Evolutionary conservation across 2,113 vertebrate genomes (phyloP), one percentile per base, ranked within the genome.

Genomic region (Phainopepla nitens): DNA sequence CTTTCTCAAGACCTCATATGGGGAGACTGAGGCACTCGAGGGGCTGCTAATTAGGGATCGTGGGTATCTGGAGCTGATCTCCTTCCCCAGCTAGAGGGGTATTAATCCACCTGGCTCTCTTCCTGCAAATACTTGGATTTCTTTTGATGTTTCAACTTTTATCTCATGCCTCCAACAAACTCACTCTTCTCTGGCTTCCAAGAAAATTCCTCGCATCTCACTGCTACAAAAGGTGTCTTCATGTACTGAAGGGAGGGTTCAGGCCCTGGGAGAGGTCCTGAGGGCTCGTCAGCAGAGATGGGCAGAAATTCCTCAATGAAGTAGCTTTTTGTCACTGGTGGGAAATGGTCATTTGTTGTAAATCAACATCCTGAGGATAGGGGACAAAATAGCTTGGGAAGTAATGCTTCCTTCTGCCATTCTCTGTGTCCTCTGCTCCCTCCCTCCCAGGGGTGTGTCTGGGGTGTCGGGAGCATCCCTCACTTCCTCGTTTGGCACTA

Each of bases 61-160:
- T 82, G 77, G 65, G 64, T 97, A 97, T 97, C 95, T 93, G 82
- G 80, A 93, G 70, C 57, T 91, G 94, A 97, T 97, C 96, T 96
- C 49, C 81, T 79, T 94, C 89, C 92, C 87, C 85, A 89, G 85
- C 77, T 96, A 92, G 92, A 95, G 53, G 41, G 85, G 82, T 92
- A 88, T 92, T 96, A 97, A 96, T 96, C 94, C 53, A 90, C 77
- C 45, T 8, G 0, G 12, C 76, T 92, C 79, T 78, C 69, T 94
- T 66, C 86, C 77, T 17, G 8, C 56, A 89, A 95, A 95, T 76
- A 78, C 82, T 94, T 83, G 53, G 82, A 33, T 90, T 96, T 85
- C 93, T 97, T 97, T 96, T 97, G 96, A 97, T 96, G 95, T 96
- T 89, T 91, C 64, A 81, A 85, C 77, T 90, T 96, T 60, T 92